Evolutionary conservation across 2,888 invertebrate genomes (phyloP).

Genomic region (Lithophane ornitopus): DNA sequence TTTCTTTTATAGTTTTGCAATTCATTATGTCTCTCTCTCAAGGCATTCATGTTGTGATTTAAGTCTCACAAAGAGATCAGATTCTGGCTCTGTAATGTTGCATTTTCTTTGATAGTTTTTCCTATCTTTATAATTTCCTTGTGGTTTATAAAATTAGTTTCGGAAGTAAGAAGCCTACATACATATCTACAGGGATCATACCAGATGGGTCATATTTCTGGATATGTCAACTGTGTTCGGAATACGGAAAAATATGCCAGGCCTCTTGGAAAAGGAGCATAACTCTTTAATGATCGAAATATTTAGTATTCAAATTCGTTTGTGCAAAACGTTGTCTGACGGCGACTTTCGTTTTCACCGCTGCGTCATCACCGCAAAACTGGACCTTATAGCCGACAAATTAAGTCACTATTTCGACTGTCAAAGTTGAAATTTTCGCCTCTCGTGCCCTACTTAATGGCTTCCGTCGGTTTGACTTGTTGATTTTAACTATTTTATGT

Average conservation of each 20-base stretch:
- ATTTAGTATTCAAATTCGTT: conserved; percentile 87
- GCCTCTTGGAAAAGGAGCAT: conserved; percentile 59
- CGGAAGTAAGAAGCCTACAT: neutral
- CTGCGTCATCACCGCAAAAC: conserved; percentile 54
- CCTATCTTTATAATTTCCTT: neutral
- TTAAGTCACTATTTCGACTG: conserved; percentile 71
- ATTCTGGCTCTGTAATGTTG: neutral
- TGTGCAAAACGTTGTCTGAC: conserved; percentile 84
- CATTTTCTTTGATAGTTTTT: neutral
- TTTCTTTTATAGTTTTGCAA: neutral
- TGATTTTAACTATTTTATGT: conserved; percentile 86
- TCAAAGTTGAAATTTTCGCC: conserved; percentile 82
- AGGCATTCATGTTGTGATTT: neutral
- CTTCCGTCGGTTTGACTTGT: conserved; percentile 84
- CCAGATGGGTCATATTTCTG: conserved; percentile 5
- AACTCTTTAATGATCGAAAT: conserved; percentile 72
- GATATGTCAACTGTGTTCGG: neutral
- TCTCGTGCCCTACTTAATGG: conserved; percentile 84
- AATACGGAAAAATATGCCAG: conserved; percentile 39
- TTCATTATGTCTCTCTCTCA: neutral
- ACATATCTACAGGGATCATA: neutral
- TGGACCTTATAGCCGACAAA: conserved; percentile 64
- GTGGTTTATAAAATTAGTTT: neutral
- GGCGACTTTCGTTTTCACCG: conserved; percentile 88
- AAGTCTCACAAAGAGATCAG: too few relatives aligned